These are phyloP conservation scores for Schizothorax lantsangensis DNA, from an alignment of 2,797 vertebrate genomes.

Conservation along the genomic window DNA sequence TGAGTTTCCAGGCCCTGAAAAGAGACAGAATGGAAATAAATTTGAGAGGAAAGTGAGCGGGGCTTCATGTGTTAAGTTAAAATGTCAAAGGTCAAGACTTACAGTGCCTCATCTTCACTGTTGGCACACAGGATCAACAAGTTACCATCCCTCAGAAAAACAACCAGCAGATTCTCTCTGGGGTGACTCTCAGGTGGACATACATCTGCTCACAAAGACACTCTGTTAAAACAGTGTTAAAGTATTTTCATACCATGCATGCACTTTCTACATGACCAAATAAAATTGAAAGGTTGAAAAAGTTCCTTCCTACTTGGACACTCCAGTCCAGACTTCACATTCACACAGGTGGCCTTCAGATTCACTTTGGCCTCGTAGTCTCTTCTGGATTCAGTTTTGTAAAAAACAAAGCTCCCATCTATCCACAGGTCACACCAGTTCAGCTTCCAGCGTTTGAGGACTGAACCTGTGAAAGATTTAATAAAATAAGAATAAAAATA, in stretches of 20 bases:
- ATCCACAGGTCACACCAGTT: slow-evolving; percentile 97
- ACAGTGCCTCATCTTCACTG: slow-evolving; percentile 92
- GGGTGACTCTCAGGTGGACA: slow-evolving; percentile 86
- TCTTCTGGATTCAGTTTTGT: slow-evolving; percentile 83
- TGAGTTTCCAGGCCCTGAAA: slow-evolving; percentile 93
- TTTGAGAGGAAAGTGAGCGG: not conserved
- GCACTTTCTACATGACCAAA: not conserved
- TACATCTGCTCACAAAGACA: slow-evolving; percentile 75
- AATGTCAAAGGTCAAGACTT: slow-evolving; percentile 62
- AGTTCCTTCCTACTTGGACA: slow-evolving; percentile 82
- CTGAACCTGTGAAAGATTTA: slow-evolving; percentile 79
- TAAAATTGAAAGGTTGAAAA: not conserved
- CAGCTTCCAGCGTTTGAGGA: slow-evolving; percentile 92
- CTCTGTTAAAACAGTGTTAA: not conserved
- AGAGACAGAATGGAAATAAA: not conserved
- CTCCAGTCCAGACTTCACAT: slow-evolving; percentile 84
- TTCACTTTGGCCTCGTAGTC: slow-evolving; percentile 85
- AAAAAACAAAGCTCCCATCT: slow-evolving; percentile 91
- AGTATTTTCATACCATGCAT: not conserved
- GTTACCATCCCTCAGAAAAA: slow-evolving; percentile 82
- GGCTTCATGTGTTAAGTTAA: not conserved
- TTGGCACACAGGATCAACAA: slow-evolving; percentile 87
- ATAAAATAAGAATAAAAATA: slow-evolving; percentile 45
- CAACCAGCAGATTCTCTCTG: slow-evolving; percentile 82
- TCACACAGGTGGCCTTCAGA: slow-evolving; percentile 82